phyloP scores from a whole-genome alignment of 2,888 invertebrate genomes.

The Sabellastarte sp. region DNA sequence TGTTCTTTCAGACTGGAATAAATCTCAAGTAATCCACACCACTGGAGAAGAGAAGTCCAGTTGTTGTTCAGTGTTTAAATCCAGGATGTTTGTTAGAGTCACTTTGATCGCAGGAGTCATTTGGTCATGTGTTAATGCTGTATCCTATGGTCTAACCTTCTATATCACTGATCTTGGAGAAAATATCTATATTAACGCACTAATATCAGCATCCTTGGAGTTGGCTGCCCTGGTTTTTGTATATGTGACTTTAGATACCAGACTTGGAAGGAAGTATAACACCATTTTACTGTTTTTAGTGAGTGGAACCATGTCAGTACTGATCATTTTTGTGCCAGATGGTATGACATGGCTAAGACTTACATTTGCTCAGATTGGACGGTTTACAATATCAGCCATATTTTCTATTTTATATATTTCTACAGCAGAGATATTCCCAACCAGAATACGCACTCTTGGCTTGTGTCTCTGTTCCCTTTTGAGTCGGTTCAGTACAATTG shows the following conservation, averaged over 20 bases:
- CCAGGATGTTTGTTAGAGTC: background rate
- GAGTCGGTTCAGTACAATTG: background rate
- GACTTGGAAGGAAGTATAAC: background rate
- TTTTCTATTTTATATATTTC: background rate
- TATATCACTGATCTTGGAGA: background rate
- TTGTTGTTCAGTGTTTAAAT: background rate
- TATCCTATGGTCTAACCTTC: background rate
- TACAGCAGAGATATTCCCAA: background rate
- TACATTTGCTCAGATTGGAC: background rate
- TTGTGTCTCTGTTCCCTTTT: background rate
- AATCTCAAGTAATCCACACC: background rate
- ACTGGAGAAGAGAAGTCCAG: background rate
- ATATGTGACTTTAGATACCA: background rate
- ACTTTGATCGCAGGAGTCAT: background rate
- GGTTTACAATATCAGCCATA: background rate
- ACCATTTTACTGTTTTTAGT: background rate
- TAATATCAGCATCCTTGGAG: background rate
- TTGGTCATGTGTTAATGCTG: background rate
- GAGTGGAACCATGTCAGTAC: background rate
- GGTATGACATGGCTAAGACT: background rate
- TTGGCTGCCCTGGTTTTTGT: background rate
- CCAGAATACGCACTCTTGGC: background rate
- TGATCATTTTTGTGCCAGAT: background rate
- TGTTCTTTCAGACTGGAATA: too few relatives aligned
- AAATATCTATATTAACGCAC: background rate